phyloP scores from a whole-genome alignment of 2,797 vertebrate genomes.

The Tadarida brasiliensis region DNA sequence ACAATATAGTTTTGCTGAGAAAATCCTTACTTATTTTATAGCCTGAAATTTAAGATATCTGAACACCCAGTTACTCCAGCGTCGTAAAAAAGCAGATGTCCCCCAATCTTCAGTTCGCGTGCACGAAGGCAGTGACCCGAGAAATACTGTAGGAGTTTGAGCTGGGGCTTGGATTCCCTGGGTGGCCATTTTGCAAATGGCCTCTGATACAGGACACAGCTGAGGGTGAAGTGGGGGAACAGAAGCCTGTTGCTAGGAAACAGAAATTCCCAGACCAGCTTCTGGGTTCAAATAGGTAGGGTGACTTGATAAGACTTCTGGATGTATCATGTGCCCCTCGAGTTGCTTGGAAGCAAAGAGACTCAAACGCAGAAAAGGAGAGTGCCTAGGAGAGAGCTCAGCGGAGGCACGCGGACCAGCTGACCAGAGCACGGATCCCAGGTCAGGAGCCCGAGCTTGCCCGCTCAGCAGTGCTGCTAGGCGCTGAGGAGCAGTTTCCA shows the following conservation, averaged over 20 bases:
- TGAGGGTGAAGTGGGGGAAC: background rate
- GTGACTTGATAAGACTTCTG: background rate
- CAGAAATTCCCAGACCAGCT: constrained; percentile 6
- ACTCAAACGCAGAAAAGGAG: background rate
- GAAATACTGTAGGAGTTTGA: background rate
- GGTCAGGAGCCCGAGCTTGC: background rate
- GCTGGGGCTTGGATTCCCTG: background rate
- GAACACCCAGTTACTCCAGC: background rate
- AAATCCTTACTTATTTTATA: background rate
- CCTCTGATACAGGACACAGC: background rate
- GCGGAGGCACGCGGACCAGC: background rate
- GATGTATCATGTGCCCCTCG: background rate
- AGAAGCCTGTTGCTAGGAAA: background rate
- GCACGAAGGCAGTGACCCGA: background rate
- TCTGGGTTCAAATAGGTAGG: background rate
- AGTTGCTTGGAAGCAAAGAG: background rate
- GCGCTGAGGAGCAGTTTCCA: background rate
- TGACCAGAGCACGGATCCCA: background rate
- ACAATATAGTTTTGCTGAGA: background rate
- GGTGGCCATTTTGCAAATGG: background rate
- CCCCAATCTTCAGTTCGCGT: background rate
- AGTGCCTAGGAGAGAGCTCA: background rate
- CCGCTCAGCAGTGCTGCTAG: too few relatives aligned
- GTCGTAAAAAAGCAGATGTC: background rate
- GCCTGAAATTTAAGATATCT: background rate